These are phyloP conservation scores for Enteromius radiatus DNA, from an alignment of 2,797 vertebrate genomes.

Conservation along the genomic window DNA sequence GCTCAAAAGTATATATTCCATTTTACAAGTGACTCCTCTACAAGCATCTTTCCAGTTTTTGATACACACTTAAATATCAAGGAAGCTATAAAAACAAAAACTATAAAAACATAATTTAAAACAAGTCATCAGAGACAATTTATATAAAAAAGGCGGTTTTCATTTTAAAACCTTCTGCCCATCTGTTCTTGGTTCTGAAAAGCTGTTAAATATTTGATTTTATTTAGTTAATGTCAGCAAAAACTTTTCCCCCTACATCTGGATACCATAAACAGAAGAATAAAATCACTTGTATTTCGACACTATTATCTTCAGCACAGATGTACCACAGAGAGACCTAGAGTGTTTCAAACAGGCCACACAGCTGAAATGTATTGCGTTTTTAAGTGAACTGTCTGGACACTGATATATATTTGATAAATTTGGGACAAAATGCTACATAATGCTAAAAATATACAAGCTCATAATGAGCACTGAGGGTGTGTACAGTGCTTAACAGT, in stretches of 20 bases:
- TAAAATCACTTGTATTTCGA: constrained; percentile 7
- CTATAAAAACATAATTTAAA: neutral
- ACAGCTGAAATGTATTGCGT: neutral
- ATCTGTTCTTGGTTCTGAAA: constrained; percentile 33
- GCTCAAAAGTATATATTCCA: neutral
- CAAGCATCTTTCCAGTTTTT: neutral
- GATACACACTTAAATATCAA: neutral
- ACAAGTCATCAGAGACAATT: neutral
- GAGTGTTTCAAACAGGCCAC: neutral
- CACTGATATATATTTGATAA: neutral
- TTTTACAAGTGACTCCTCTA: neutral
- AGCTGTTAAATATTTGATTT: neutral
- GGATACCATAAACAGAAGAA: constrained; percentile 25
- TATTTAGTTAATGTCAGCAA: constrained; percentile 11
- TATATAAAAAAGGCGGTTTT: constrained; percentile 28
- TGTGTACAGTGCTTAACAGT: neutral
- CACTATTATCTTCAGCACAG: neutral
- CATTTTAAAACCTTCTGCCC: constrained; percentile 1
- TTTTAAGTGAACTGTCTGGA: neutral
- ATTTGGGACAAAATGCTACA: neutral
- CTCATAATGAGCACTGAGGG: constrained; percentile 5
- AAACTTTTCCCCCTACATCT: constrained; percentile 20
- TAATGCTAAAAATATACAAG: neutral
- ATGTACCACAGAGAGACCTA: neutral
- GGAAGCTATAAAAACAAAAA: neutral